Evolutionary conservation across 2,113 vertebrate species (phyloP), one percentile per base, ranked within the genome.

Genomic region (Ptilonorhynchus violaceus): DNA sequence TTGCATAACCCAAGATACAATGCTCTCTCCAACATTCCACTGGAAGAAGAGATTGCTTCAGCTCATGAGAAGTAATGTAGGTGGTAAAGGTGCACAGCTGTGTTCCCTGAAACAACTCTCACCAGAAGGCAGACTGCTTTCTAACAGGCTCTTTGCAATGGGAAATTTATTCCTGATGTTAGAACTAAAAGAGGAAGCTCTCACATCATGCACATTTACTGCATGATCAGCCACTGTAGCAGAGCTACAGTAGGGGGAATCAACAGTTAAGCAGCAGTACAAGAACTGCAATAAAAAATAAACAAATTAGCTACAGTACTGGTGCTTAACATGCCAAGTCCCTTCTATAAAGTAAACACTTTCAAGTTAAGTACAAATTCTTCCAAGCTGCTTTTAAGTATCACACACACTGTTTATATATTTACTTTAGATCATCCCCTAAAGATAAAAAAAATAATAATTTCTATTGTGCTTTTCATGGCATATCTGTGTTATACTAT

Each of bases 381-480:
- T 72, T 91, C 52, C 67, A 91, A 76, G 47, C 11, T 52, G 15
- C 19, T 80, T 66, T 91, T 74, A 89, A 88, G 80, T 87, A 72
- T 33, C 64, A 93, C 6, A 18, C n/a, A 80, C 27, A 31, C 30
- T 84, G 52, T 66, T 85, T 70, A 94, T 60, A 72, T 52, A 92
- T 39, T 95, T 88, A 69, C 42, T 77, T 92, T 77, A 83, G 28
- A 74, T 78, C 90, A 83, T 89, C 53, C 28, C 87, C 67, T 28
- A 88, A 42, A 70, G 8, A 83, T 46, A 56, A 85, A 90, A 92
- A 41, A 72, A 39, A 69, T 11, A 12, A 3, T 77, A 88, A 91
- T 75, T 9, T 83, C 24, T 85, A 15, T 94, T 98, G 96, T 97
- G 97, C 97, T 98, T 97, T 92, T 95, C 44, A 28, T 28, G 62